A percentile compares a stretch with the other conserved stretches of the same genome.
These are phyloP conservation scores for Saccostrea echinata DNA, from an alignment of 1,140 invertebrate genomes.

Conservation along the genomic window DNA sequence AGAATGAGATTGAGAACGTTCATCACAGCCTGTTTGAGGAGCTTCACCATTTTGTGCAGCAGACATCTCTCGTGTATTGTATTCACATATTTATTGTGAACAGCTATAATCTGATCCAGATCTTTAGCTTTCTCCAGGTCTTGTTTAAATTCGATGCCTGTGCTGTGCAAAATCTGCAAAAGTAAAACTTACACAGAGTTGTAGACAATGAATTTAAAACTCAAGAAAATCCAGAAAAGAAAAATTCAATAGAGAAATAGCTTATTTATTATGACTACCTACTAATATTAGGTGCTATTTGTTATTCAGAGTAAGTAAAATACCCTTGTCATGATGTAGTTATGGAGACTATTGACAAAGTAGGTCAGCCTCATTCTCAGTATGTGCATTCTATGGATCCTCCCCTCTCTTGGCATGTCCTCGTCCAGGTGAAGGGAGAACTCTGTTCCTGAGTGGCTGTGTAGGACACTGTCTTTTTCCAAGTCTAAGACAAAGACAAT, in stretches of 20 bases:
- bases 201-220: too few species aligned
- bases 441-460: conserved; percentile 51
- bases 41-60: conserved; percentile 69
- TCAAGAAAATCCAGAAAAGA: too few species aligned
- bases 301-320: background rate
- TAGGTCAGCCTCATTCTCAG: conserved; percentile 84
- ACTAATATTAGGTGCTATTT: too few species aligned
- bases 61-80: conserved; percentile 75
- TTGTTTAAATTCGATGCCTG: conserved; percentile 81
- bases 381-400: conserved; percentile 82
- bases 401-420: conserved; percentile 55
- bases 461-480: conserved; percentile 61
- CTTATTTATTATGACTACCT: too few species aligned
- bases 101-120: conserved; percentile 78
- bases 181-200: background rate
- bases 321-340: conserved; percentile 84
- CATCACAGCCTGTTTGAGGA: conserved; percentile 72
- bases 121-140: conserved; percentile 80
- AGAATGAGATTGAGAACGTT: conserved; percentile 73
- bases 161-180: conserved; percentile 81
- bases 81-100: conserved; percentile 71
- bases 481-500: conserved; percentile 59
- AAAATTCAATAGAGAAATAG: too few species aligned
- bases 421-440: conserved; percentile 54
- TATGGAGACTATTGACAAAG: conserved; percentile 84